These are phyloP conservation scores for Stenopsyche tienmushanensis DNA, from an alignment of 1,140 invertebrate species.

Conservation along the genomic window DNA sequence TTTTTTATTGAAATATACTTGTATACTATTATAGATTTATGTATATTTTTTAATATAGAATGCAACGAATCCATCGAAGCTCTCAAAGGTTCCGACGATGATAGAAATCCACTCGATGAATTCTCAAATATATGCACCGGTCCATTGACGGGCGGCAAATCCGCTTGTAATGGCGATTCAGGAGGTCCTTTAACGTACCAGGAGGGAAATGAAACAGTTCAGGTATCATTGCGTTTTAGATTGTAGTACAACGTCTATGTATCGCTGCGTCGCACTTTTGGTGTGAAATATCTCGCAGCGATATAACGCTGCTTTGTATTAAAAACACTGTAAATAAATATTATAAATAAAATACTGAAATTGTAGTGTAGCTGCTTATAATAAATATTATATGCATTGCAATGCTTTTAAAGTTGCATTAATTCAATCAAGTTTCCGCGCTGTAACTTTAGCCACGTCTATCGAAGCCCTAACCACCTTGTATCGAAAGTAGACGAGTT, in stretches of 20 bases:
- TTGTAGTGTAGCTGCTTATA: too few relatives aligned
- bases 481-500: too few relatives aligned
- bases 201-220: conserved; percentile 32
- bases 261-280: too few relatives aligned
- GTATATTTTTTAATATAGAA: conserved; percentile 42
- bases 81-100: conserved; percentile 44
- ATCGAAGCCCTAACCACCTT: too few relatives aligned
- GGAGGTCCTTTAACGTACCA: conserved; percentile 63
- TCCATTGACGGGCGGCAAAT: conserved; percentile 57
- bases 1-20: not conserved
- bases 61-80: conserved; percentile 49
- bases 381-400: too few relatives aligned
- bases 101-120: conserved; percentile 48
- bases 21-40: not conserved
- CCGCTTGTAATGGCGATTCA: conserved; percentile 67
- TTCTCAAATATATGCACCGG: conserved; percentile 63
- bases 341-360: not conserved
- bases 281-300: too few relatives aligned
- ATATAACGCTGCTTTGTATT: too few relatives aligned
- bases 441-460: too few relatives aligned
- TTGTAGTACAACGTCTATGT: not conserved
- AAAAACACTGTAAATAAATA: not conserved
- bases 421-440: too few relatives aligned
- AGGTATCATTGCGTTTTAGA: conserved; percentile 9
- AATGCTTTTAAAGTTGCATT: too few relatives aligned